A percentile compares a stretch with the other conserved stretches of the same genome.
Conservation (phyloP, 2,797 vertebrate species). For the Darevskia nairensis region DNA sequence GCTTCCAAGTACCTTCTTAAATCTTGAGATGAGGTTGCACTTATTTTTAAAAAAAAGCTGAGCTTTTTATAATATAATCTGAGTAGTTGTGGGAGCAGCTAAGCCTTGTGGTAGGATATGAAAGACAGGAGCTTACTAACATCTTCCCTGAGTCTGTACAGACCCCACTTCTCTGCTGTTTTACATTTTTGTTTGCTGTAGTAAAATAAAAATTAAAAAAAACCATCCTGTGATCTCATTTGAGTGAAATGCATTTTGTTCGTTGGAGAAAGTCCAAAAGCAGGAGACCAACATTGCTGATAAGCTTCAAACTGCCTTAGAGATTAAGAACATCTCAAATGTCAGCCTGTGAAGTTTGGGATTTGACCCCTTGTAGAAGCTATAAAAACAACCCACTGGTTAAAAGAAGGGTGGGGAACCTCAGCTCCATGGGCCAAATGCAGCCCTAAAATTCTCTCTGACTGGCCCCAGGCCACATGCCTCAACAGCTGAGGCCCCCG, state of each 20-base stretch:
- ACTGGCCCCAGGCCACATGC: too few relatives aligned
- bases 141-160: slow-evolving; percentile 4
- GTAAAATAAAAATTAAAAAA: neutral
- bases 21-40: too few relatives aligned
- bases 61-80: slow-evolving; percentile 20
- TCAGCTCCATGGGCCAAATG: too few relatives aligned
- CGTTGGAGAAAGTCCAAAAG: neutral
- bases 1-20: too few relatives aligned
- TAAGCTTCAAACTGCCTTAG: neutral
- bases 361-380: neutral
- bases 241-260: slow-evolving; percentile 6
- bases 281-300: neutral
- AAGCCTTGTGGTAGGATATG: neutral
- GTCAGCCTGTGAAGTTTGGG: neutral
- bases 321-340: slow-evolving; percentile 1
- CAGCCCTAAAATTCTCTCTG: too few relatives aligned
- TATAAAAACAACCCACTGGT: neutral
- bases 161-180: neutral
- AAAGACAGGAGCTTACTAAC: slow-evolving; percentile 36
- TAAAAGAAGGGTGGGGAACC: neutral
- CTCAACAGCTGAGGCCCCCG: too few relatives aligned
- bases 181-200: neutral
- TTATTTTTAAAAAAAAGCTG: neutral
- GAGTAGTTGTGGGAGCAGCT: slow-evolving; percentile 16
- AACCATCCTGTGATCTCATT: slow-evolving; percentile 19